These are phyloP conservation scores for Microchrysa polita DNA, from an alignment of 2,888 invertebrate genomes.

Conservation along the genomic window DNA sequence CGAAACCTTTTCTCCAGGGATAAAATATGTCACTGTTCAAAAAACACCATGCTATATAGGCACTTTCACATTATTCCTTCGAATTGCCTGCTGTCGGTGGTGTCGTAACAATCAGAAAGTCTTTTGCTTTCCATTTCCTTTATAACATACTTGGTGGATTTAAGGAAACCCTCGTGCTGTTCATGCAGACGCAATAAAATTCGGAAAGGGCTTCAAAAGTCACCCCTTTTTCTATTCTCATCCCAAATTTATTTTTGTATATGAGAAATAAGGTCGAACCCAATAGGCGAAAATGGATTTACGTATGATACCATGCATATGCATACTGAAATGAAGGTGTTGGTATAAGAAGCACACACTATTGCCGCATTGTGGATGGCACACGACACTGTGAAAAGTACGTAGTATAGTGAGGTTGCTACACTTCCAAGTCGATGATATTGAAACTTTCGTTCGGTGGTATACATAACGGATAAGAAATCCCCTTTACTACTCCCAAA, in stretches of 20 bases:
- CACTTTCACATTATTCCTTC: constrained; percentile 28
- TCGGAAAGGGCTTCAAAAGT: constrained; percentile 44
- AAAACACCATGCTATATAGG: constrained; percentile 30
- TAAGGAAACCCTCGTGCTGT: constrained; percentile 41
- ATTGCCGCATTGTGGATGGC: neutral
- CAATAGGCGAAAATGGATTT: constrained; percentile 29
- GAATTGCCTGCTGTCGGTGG: constrained; percentile 26
- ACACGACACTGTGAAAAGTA: too few species aligned
- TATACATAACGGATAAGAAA: constrained; percentile 46
- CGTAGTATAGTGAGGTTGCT: constrained; percentile 12
- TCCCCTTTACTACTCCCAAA: constrained; percentile 60
- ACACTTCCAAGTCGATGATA: constrained; percentile 31
- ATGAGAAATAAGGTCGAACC: constrained; percentile 22
- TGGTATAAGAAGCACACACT: constrained; percentile 20
- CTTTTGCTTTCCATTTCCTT: constrained; percentile 45
- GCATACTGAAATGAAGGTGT: constrained; percentile 13
- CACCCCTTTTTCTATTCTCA: constrained; percentile 43
- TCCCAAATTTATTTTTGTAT: neutral
- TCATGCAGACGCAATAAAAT: constrained; percentile 48
- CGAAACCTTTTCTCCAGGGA: constrained; percentile 35
- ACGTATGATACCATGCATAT: neutral
- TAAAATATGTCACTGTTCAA: neutral
- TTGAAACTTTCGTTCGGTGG: constrained; percentile 42
- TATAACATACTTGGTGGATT: constrained; percentile 42
- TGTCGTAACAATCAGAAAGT: constrained; percentile 46